Evolutionary conservation across 2,113 vertebrate genomes (phyloP).

Genomic region (Hystrix brachyura): DNA sequence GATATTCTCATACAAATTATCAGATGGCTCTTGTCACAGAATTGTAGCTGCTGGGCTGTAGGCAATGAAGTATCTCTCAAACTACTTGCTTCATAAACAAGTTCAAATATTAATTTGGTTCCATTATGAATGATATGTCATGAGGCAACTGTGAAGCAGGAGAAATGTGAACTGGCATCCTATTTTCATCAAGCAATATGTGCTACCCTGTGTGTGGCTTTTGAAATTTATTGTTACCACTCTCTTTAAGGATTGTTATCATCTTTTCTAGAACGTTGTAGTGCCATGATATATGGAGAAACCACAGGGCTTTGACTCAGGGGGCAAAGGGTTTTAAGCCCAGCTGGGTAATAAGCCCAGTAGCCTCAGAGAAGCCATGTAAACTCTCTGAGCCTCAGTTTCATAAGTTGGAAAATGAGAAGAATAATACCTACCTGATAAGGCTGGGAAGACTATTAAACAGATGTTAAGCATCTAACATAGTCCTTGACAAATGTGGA

Average conservation of each 20-base stretch:
- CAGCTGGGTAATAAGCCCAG: background rate
- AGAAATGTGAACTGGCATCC: background rate
- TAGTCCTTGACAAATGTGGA: background rate
- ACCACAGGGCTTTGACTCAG: background rate
- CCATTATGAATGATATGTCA: background rate
- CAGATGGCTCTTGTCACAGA: background rate
- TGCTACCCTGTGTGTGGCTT: background rate
- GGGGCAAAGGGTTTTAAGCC: background rate
- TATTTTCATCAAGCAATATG: background rate
- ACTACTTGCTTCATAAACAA: constrained; percentile 18
- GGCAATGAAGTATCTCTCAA: constrained; percentile 5
- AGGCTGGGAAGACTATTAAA: constrained; percentile 33
- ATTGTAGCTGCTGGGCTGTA: background rate
- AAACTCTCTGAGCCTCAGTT: background rate
- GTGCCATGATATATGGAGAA: background rate
- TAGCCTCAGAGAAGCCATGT: background rate
- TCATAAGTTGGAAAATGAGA: constrained; percentile 32
- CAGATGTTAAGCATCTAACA: background rate
- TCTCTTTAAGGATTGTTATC: background rate
- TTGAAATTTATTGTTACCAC: background rate
- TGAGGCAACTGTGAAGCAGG: background rate
- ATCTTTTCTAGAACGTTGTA: background rate
- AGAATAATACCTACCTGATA: background rate
- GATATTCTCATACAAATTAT: background rate
- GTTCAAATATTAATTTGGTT: constrained; percentile 23